These are phyloP conservation scores for Anguilla obscura DNA, from an alignment of 2,797 vertebrate species.

Conservation along the genomic window DNA sequence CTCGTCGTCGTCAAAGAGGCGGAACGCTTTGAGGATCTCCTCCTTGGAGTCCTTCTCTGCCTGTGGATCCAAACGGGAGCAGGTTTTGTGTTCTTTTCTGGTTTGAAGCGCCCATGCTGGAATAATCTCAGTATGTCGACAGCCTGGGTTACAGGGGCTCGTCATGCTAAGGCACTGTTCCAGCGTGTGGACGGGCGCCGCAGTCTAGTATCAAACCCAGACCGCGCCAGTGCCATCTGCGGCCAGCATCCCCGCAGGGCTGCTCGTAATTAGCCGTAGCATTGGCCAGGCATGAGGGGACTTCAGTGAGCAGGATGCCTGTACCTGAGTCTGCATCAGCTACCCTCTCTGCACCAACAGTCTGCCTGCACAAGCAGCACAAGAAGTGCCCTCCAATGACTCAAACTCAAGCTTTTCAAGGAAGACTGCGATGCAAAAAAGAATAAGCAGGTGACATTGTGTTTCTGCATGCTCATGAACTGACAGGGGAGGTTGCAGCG, in stretches of 20 bases:
- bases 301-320: too few relatives aligned
- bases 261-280: neutral
- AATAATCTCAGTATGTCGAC: neutral
- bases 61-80: constrained; percentile 57
- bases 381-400: neutral
- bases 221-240: neutral
- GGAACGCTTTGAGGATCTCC: constrained; percentile 95
- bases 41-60: constrained; percentile 95
- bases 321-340: too few relatives aligned
- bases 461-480: neutral
- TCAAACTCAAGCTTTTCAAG: neutral
- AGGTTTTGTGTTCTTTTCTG: neutral
- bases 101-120: neutral
- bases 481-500: constrained; percentile 19
- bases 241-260: neutral
- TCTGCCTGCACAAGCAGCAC: neutral
- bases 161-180: neutral
- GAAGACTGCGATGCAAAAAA: too few relatives aligned
- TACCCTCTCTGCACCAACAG: neutral
- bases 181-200: neutral
- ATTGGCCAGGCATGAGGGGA: too few relatives aligned
- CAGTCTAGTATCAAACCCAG: neutral
- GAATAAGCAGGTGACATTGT: too few relatives aligned
- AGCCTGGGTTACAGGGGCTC: neutral
- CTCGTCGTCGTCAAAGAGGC: constrained; percentile 91